Evolutionary conservation across 1,140 invertebrate genomes (phyloP).

Genomic region (Armadillidium nasatum): DNA sequence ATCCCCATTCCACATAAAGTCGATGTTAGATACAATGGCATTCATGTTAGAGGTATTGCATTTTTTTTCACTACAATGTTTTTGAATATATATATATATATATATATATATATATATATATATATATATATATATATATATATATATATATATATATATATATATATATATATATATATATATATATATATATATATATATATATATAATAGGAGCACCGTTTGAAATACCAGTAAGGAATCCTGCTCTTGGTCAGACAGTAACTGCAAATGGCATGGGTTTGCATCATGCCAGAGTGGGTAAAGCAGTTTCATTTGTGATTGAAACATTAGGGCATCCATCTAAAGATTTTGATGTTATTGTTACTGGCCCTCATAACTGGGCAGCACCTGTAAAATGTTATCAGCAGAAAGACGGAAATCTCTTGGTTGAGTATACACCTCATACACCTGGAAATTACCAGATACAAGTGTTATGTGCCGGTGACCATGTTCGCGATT

Average conservation of each 20-base stretch:
- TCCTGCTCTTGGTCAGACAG: conserved; percentile 64
- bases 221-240: conserved; percentile 55
- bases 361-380: conserved; percentile 76
- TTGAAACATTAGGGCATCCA: conserved; percentile 76
- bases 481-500: conserved; percentile 84
- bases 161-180: background rate
- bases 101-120: background rate
- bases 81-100: background rate
- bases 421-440: conserved; percentile 84
- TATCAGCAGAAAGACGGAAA: conserved; percentile 93
- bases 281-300: conserved; percentile 75
- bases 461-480: conserved; percentile 85
- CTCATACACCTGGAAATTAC: conserved; percentile 65
- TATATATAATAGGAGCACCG: conserved; percentile 52
- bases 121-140: background rate
- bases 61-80: background rate
- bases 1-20: conserved; percentile 75
- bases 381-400: conserved; percentile 85
- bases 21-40: conserved; percentile 69
- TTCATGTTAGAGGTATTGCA: conserved; percentile 48
- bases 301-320: conserved; percentile 76
- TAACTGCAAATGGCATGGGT: conserved; percentile 70
- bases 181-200: conserved; percentile 46
- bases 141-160: background rate
- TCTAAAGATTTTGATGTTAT: conserved; percentile 87